Base-by-base conservation (phyloP, 2,888 invertebrate genomes). In the Hirtodrosophila confusa region DNA sequence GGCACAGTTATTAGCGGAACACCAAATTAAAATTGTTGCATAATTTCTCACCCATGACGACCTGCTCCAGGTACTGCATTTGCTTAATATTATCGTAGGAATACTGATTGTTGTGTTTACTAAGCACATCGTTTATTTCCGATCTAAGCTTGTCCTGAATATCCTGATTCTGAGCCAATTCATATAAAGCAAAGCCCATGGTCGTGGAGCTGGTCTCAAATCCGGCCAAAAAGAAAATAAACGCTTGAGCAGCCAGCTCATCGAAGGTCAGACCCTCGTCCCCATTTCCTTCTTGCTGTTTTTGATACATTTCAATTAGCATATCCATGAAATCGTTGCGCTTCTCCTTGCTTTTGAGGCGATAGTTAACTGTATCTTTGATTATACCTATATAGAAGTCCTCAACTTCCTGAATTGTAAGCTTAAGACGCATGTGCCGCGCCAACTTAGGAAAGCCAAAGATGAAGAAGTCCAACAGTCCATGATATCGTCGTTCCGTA, bases 181-280 rank as follows among this genome's bases (percentile, higher is more conserved):
- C 92, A 71, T 91, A 93, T 3, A 93, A 75, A 2, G 91, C 90
- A 67, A 92, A 93, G 23, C 91, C 89, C 69, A 93, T 80, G 0
- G 92, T 91, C 0, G 94, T 93, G 0, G 92, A 89, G 1, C 89
- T 0, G 93, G 93, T 93, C 75, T 93, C 93, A 40, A 92, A 93
- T 4, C 93, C 93, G 17, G 93, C 93, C 1, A 88, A 73, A 69
- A 93, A 92, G 69, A 94, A 93, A 3, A 93, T 86, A 11, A 93
- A 91, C 4, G 93, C 92, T 53, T 94, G 93, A 0, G 93, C 92
- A 0, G 92, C 76, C 2, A 91, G 31, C 35, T 90, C 85, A n/a
- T 89, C 79, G 1, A 90, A 69, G 2, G 80, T 73, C 1, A 90
- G 31, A 3, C 79, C 79, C 3, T 89, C 3, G 94, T 79, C 37